Conservation (phyloP, 1,140 invertebrate species). For the Pachypeltis micranthus region DNA sequence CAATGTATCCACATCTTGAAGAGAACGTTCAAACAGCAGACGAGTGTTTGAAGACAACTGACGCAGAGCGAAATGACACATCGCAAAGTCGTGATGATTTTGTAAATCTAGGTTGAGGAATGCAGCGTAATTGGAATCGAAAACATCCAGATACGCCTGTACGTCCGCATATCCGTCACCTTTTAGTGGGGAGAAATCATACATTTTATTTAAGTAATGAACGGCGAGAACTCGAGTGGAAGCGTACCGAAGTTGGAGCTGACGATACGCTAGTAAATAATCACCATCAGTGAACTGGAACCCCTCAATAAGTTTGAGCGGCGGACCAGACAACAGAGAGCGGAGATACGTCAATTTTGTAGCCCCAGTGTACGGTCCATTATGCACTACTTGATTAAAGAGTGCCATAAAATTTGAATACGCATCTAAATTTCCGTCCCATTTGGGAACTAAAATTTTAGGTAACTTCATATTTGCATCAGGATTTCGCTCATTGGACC, state of each 20-base stretch:
- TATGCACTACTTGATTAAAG: neutral
- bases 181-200: neutral
- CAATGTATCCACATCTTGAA: neutral
- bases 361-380: too few relatives aligned
- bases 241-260: neutral
- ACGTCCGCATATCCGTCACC: neutral
- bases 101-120: neutral
- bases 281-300: neutral
- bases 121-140: neutral
- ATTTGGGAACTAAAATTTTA: neutral
- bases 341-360: too few relatives aligned
- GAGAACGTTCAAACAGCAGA: too few relatives aligned
- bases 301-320: neutral
- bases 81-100: too few relatives aligned
- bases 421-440: neutral
- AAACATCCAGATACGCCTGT: neutral
- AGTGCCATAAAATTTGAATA: neutral
- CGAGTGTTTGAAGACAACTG: too few relatives aligned
- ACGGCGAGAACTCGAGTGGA: neutral
- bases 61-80: too few relatives aligned
- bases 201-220: neutral
- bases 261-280: too few relatives aligned
- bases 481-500: neutral
- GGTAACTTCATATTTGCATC: neutral
- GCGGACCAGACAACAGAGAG: too few relatives aligned